Conservation (phyloP, 2,113 vertebrate genomes). For the Asarcornis scutulata region DNA sequence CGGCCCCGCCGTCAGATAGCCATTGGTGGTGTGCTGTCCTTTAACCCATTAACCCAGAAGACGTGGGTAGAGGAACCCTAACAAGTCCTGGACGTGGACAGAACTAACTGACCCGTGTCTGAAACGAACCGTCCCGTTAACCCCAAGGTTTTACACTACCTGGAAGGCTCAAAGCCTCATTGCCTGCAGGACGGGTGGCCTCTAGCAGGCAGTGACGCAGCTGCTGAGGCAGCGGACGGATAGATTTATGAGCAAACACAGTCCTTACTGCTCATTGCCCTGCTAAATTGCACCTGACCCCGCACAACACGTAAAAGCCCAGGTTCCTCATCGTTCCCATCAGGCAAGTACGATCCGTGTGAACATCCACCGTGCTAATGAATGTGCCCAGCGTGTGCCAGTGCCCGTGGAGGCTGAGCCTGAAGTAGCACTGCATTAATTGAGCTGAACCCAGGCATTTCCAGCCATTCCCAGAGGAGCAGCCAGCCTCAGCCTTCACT, state of each 20-base stretch:
- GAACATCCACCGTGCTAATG: neutral
- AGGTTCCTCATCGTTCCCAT: neutral
- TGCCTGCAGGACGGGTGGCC: neutral
- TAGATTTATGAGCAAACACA: neutral
- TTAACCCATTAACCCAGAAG: constrained; percentile 54
- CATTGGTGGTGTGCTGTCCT: constrained; percentile 54
- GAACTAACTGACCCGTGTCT: constrained; percentile 12
- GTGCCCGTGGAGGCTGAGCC: neutral
- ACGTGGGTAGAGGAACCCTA: constrained; percentile 23
- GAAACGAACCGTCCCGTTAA: neutral
- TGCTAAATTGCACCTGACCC: neutral
- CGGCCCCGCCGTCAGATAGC: constrained; percentile 1
- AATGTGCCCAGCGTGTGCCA: neutral
- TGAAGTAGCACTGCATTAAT: neutral
- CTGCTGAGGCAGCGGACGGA: neutral
- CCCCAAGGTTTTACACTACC: neutral
- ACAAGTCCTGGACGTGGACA: constrained; percentile 27
- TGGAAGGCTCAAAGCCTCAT: neutral
- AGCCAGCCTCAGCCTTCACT: neutral
- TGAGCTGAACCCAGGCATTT: neutral
- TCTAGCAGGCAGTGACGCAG: neutral
- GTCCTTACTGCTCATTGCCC: neutral
- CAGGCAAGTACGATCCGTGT: constrained; percentile 14
- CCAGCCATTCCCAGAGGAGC: neutral
- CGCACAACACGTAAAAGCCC: neutral